These are phyloP conservation scores for Fistularia commersonii DNA, from an alignment of 2,797 vertebrate genomes.

Conservation along the genomic window DNA sequence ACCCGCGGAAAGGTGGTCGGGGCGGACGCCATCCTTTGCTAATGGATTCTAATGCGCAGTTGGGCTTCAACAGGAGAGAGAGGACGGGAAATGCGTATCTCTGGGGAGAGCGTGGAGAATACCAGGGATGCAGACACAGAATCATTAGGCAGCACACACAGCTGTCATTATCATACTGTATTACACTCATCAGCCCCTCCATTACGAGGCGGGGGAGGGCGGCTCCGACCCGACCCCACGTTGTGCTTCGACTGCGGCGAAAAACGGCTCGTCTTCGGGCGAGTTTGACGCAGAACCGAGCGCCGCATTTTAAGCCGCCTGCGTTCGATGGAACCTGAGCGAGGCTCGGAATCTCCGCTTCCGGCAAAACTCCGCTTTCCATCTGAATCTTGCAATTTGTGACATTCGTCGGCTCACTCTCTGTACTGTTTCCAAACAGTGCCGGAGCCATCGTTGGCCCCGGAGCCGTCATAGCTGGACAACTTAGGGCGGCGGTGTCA, in stretches of 20 bases:
- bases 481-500: no score
- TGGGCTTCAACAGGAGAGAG: slow-evolving; percentile 26
- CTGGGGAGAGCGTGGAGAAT: slow-evolving; percentile 14
- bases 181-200: slow-evolving; percentile 47
- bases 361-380: no score
- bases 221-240: slow-evolving; percentile 7
- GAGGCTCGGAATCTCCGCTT: slow-evolving; percentile 29
- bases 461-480: no score
- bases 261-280: slow-evolving; percentile 23
- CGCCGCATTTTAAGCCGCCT: slow-evolving; percentile 54
- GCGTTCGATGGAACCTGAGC: slow-evolving; percentile 55
- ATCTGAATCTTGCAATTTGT: no score
- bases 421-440: no score
- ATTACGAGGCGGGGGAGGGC: slow-evolving; percentile 40
- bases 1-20: no score
- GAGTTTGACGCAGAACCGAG: slow-evolving; percentile 25
- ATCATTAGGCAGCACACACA: slow-evolving; percentile 52
- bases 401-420: no score
- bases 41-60: slow-evolving; percentile 45
- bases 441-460: no score
- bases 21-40: slow-evolving; percentile 15
- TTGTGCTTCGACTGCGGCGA: slow-evolving; percentile 27
- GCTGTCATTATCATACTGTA: slow-evolving; percentile 47
- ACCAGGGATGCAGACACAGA: slow-evolving; percentile 24
- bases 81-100: slow-evolving; percentile 31